phyloP scores from a whole-genome alignment of 30 jellyfish, hydroid and myxozoan genomes.

The Cassiopea xamachana region DNA sequence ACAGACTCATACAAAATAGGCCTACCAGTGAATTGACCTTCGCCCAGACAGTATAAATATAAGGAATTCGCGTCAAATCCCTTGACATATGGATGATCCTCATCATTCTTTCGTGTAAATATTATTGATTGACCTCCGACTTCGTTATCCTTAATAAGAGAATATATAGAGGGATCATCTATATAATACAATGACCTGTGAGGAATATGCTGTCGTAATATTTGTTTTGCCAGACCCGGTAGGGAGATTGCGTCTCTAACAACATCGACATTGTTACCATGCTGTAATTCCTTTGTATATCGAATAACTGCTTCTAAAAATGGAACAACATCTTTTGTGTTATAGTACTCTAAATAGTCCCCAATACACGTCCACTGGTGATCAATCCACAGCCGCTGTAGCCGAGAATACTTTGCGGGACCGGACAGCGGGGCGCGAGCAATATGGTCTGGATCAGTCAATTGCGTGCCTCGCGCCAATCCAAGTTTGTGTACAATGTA shows the following conservation, averaged over 20 bases:
- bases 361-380: not conserved
- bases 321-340: not conserved
- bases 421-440: not conserved
- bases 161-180: not conserved
- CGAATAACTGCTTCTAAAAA: not conserved
- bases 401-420: not conserved
- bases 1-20: not conserved
- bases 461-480: too few species aligned
- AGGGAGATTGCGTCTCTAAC: not conserved
- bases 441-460: not conserved
- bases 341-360: not conserved
- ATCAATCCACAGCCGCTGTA: not conserved
- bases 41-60: conserved; percentile 16
- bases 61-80: conserved; percentile 3
- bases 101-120: not conserved
- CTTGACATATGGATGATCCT: not conserved
- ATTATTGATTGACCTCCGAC: conserved; percentile 29
- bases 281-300: not conserved
- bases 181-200: not conserved
- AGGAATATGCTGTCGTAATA: not conserved
- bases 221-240: conserved; percentile 3
- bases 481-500: too few species aligned
- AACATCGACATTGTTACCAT: not conserved
- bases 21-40: not conserved
- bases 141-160: not conserved